A percentile compares a stretch with the other conserved stretches of the same genome.
phyloP scores from a whole-genome alignment of 2,113 vertebrate species.

The Grammomys surdaster region DNA sequence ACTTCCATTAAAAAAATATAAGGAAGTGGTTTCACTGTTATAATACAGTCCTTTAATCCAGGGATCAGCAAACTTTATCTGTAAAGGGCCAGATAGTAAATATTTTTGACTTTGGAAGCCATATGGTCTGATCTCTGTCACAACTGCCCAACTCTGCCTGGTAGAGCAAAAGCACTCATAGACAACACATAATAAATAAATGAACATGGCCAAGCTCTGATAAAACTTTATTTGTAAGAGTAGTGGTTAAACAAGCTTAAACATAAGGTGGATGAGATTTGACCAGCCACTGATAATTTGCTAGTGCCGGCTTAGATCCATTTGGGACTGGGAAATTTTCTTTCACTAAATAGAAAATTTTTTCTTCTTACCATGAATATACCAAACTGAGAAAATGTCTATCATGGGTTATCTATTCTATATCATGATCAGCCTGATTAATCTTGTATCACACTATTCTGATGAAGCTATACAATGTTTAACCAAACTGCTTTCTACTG shows the following conservation, averaged over 20 bases:
- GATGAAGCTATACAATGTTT: conserved; percentile 30
- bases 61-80: conserved; percentile 74
- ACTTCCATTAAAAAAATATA: conserved; percentile 65
- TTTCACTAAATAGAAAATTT: not conserved
- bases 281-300: conserved; percentile 16
- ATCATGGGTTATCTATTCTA: not conserved
- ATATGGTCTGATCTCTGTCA: conserved; percentile 49
- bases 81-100: conserved; percentile 62
- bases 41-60: conserved; percentile 67
- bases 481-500: not conserved
- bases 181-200: conserved; percentile 52
- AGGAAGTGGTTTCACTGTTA: conserved; percentile 65
- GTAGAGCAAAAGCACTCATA: conserved; percentile 51
- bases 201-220: conserved; percentile 43
- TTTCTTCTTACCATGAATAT: conserved; percentile 8
- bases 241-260: not conserved
- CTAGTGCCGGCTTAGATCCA: conserved; percentile 28
- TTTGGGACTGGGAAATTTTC: not conserved
- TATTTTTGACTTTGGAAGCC: conserved; percentile 65
- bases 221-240: conserved; percentile 63
- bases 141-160: conserved; percentile 56
- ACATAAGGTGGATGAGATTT: not conserved
- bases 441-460: not conserved
- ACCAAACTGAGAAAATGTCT: not conserved
- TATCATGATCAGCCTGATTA: conserved; percentile 33